Conservation (phyloP, 2,113 vertebrate species). For the Lagopus leucura region DNA sequence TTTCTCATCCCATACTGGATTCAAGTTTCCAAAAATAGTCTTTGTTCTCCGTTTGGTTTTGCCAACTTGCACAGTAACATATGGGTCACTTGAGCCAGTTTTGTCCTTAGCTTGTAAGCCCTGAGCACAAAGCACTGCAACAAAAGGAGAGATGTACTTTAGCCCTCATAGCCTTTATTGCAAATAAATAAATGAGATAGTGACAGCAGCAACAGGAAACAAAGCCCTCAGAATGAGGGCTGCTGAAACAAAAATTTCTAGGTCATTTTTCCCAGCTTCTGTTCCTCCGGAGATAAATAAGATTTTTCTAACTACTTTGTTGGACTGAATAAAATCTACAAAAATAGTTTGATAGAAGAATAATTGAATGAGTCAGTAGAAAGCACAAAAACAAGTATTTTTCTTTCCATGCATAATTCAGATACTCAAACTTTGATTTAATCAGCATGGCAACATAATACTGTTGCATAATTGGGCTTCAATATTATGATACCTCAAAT, state of each 20-base stretch:
- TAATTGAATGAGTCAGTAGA: background rate
- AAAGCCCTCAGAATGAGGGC: background rate
- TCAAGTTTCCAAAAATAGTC: constrained; percentile 98
- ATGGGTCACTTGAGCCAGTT: constrained; percentile 97
- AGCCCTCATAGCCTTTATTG: background rate
- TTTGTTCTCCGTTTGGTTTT: constrained; percentile 97
- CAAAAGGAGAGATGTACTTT: constrained; percentile 6
- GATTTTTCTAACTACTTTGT: background rate
- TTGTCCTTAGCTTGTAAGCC: constrained; percentile 98
- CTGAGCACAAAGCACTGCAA: constrained; percentile 94
- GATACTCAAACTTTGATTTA: background rate
- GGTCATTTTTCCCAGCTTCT: background rate
- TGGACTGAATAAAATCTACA: background rate
- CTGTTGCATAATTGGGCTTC: background rate
- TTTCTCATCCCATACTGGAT: constrained; percentile 97
- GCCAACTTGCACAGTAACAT: constrained; percentile 97
- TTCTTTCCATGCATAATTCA: background rate
- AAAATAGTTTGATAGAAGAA: background rate
- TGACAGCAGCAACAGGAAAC: background rate
- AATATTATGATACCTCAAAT: background rate
- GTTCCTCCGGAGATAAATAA: background rate
- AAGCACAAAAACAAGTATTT: background rate
- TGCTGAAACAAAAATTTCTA: background rate
- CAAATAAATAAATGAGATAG: background rate
- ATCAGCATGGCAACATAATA: background rate